Evolutionary conservation across 2,113 vertebrate genomes (phyloP).

Genomic region (Balaeniceps rex): DNA sequence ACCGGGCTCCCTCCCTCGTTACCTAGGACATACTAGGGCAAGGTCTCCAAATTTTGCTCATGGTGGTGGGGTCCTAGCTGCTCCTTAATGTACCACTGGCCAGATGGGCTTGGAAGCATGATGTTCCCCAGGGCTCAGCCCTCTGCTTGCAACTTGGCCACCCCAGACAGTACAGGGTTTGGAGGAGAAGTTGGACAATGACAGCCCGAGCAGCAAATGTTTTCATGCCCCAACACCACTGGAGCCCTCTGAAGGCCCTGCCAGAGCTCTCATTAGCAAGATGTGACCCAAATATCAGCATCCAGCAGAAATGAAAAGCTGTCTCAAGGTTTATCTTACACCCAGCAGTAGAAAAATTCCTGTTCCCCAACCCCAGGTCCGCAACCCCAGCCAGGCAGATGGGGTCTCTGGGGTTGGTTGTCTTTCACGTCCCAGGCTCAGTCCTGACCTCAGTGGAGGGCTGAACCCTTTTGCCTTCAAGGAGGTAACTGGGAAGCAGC

Average conservation of each 20-base stretch:
- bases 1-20: rapidly evolving
- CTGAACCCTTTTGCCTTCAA: background rate
- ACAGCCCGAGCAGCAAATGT: background rate
- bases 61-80: background rate
- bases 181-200: background rate
- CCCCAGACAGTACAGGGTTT: background rate
- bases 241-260: background rate
- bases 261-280: background rate
- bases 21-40: background rate
- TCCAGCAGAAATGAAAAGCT: background rate
- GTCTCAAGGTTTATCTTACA: background rate
- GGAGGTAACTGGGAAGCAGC: background rate
- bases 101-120: background rate
- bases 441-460: background rate
- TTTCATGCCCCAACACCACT: background rate
- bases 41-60: background rate
- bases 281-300: background rate
- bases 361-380: background rate
- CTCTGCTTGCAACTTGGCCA: background rate
- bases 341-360: background rate
- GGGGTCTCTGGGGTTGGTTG: background rate
- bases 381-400: background rate
- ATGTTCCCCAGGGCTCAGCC: background rate
- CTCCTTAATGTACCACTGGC: background rate
- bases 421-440: background rate